Evolutionary conservation across 2,888 invertebrate species (phyloP).

Genomic region (Carpatolechia fugitivella): DNA sequence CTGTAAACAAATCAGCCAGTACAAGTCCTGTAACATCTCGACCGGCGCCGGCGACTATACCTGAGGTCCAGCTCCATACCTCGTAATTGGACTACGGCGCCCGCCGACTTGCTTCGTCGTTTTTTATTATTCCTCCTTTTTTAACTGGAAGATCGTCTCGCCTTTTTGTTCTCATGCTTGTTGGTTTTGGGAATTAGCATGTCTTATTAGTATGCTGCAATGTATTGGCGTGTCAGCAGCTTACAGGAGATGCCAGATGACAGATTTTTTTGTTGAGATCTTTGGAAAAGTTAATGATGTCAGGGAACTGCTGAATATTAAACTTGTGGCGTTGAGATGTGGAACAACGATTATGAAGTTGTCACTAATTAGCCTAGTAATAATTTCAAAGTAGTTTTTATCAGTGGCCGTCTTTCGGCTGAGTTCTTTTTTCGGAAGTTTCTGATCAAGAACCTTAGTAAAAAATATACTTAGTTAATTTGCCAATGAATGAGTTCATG

Average conservation of each 20-base stretch:
- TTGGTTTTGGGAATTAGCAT: constrained; percentile 79
- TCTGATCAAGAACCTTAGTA: too few species aligned
- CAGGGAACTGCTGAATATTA: too few species aligned
- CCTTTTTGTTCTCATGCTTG: constrained; percentile 59
- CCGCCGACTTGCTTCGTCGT: constrained; percentile 47
- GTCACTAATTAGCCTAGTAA: too few species aligned
- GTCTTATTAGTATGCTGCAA: constrained; percentile 77
- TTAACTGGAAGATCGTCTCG: constrained; percentile 45
- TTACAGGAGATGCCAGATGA: background rate
- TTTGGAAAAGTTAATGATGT: constrained; percentile 3
- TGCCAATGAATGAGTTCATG: too few species aligned
- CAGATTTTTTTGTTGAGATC: constrained; percentile 9
- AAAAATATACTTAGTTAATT: too few species aligned
- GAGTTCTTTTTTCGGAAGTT: too few species aligned
- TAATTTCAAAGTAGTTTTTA: too few species aligned
- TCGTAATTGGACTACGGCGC: constrained; percentile 73
- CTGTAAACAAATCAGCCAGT: constrained; percentile 4
- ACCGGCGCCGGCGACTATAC: constrained; percentile 19
- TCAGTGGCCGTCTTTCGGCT: too few species aligned
- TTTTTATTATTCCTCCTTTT: constrained; percentile 40
- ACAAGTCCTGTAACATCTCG: constrained; percentile 1
- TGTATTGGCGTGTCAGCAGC: constrained; percentile 67
- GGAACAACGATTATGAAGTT: too few species aligned
- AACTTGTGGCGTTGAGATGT: too few species aligned
- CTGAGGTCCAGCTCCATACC: constrained; percentile 12